phyloP scores from a whole-genome alignment of 1,140 invertebrate genomes.

The Lycorma delicatula region DNA sequence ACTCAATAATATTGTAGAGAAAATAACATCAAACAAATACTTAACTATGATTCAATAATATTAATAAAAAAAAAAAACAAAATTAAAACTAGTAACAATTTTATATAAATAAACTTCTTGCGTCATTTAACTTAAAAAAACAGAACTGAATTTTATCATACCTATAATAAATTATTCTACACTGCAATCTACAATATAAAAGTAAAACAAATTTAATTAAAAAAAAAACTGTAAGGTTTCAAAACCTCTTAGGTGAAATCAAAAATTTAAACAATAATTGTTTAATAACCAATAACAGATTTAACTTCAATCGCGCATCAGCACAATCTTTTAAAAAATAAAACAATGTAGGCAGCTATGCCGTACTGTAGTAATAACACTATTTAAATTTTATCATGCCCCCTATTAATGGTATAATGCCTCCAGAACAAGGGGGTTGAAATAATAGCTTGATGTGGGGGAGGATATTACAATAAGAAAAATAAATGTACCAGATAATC shows the following conservation, averaged over 20 bases:
- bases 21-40: neutral
- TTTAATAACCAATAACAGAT: constrained; percentile 23
- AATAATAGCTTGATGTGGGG: too few species aligned
- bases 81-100: constrained; percentile 10
- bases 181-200: constrained; percentile 26
- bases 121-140: constrained; percentile 24
- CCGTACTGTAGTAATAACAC: neutral
- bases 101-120: constrained; percentile 23
- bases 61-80: neutral
- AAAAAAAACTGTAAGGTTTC: constrained; percentile 25
- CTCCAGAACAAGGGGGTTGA: constrained; percentile 44
- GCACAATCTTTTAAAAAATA: constrained; percentile 9
- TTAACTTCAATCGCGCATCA: neutral
- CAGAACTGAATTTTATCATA: constrained; percentile 19
- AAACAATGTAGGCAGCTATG: constrained; percentile 17
- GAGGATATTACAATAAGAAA: constrained; percentile 19
- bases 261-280: constrained; percentile 29
- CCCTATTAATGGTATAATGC: constrained; percentile 42
- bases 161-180: constrained; percentile 26
- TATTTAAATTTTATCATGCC: neutral
- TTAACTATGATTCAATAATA: constrained; percentile 5
- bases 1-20: neutral
- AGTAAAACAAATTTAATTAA: constrained; percentile 27
- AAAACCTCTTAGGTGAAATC: constrained; percentile 28
- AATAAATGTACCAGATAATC: constrained; percentile 8